Base-by-base conservation (phyloP, 2,113 vertebrate species). In the Rhinolophus ferrumequinum region DNA sequence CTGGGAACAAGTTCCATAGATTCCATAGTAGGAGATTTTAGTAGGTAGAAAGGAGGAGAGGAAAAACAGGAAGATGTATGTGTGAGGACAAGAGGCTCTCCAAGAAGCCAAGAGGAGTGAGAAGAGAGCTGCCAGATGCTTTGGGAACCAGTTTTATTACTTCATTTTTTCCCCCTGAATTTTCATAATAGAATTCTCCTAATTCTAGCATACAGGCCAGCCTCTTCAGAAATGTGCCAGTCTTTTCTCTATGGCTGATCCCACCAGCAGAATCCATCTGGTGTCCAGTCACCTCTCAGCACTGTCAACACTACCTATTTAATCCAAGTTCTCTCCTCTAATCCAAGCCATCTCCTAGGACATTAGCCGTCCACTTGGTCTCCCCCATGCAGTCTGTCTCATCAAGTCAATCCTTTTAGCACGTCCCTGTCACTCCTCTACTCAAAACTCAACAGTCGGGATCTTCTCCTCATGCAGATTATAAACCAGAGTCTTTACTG, bases 101-200 rank as follows among this genome's bases (percentile, higher is more conserved):
- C 24, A 56, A 54, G 67, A 94, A 76, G 52, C 88, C 41, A 47
- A 58, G 56, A 82, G n/a, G 13, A n/a, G 47, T 41, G 19, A 73
- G n/a, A 54, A 54, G 62, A 94, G 73, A 62, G 30, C 44, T 64
- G n/a, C 21, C 38, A 15, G 62, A 3, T 33, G n/a, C 30, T 64
- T 72, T 83, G 83, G 77, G 66, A 92, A 92, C 14, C 88, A 88
- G 54, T 84, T 77, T 87, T 62, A 83, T 72, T 44, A 21, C 52
- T 79, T 77, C 35, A 72, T 50, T 62, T 80, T 79, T 84, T 67
- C 2, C 12, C 30, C 44, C 30, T 72, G 24, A 80, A 41, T 77
- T 64, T 77, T 92, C 13, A 12, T 15, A 64, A 16, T 15, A 64
- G 70, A 96, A 84, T 58, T n/a, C 33, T n/a, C 15, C 77, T 80